Evolutionary conservation across 2,797 vertebrate genomes (phyloP), one percentile per base, ranked within the genome.

Genomic region (Sparus aurata): DNA sequence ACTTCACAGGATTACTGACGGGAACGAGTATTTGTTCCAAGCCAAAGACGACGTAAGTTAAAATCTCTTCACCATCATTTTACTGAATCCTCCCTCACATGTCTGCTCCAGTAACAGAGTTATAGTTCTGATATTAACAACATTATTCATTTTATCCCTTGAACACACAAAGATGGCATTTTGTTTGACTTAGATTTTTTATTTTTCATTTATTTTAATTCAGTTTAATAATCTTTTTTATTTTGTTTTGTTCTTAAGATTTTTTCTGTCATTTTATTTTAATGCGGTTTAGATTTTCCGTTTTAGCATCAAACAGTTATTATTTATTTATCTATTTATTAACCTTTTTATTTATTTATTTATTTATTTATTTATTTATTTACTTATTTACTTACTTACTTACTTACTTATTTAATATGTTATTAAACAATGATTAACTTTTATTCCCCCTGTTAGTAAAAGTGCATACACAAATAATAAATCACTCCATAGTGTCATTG

Each of bases 11-110:
- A 91, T 99, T 82, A 97, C 95, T 7, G 97, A 99, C 59, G 98
- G 98, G 87, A 99, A 99, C 2, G 98, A 99, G 94, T 99, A 98
- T 96, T 97, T 99, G 92, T 99, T 99, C 96, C 98, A 99, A 97
- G 98, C 98, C 98, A 99, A 99, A 99, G 98, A 99, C 2, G 98
- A 99, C 20, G 98, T 99, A 93, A 98, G 98, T 97, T 2, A 17
- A 49, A 22, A 72, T 23, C 5, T 0, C 2, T 25, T 55, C 15
- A 50, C 12, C 18, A 27, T 1, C 1, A 9, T 69, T 2, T 22
- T 54, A 1, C n/a, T 30, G 1, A 38, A n/a, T 27, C 8, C 13
- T 23, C 27, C 12, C 34, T 5, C 17, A 34, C 10, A 47, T 16
- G 20, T 54, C 23, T 15, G 8, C 22, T 72, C 0, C 41, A 58